Conservation (phyloP, 2,888 invertebrate genomes). For the Aproaerema taeniolella region DNA sequence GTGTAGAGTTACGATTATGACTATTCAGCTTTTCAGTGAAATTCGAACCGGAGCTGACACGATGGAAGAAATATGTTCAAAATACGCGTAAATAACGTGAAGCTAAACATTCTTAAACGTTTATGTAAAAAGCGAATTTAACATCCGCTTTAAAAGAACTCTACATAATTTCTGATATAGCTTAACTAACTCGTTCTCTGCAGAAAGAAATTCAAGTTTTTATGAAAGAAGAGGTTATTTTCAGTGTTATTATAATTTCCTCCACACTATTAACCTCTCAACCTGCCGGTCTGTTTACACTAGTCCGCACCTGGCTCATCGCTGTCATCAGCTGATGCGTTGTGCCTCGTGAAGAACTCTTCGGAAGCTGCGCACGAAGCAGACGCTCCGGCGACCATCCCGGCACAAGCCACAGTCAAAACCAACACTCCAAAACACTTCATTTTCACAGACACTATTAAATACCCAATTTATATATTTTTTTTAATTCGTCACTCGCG, state of each 20-base stretch:
- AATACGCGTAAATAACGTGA: too few species aligned
- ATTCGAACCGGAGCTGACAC: too few species aligned
- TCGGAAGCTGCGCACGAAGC: slow-evolving; percentile 50
- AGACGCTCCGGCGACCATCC: slow-evolving; percentile 43
- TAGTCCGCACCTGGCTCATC: slow-evolving; percentile 60
- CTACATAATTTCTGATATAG: not conserved
- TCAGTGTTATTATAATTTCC: slow-evolving; percentile 5
- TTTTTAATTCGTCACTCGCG: slow-evolving; percentile 52
- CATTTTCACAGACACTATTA: slow-evolving; percentile 58
- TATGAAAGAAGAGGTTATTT: too few species aligned
- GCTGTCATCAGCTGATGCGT: slow-evolving; percentile 69
- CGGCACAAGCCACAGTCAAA: slow-evolving; percentile 43
- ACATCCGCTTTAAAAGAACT: too few species aligned
- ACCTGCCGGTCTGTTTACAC: slow-evolving; percentile 28
- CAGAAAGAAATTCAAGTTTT: too few species aligned
- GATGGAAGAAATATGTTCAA: too few species aligned
- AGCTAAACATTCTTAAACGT: too few species aligned
- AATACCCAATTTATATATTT: slow-evolving; percentile 32
- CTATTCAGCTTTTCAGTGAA: too few species aligned
- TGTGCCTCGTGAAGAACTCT: slow-evolving; percentile 62
- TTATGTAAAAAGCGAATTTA: too few species aligned
- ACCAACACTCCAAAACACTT: slow-evolving; percentile 56
- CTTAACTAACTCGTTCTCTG: too few species aligned
- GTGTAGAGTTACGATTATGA: too few species aligned
- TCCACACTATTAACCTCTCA: slow-evolving; percentile 11